Conservation (phyloP, 1,140 invertebrate species). For the Liolophura sinensis region DNA sequence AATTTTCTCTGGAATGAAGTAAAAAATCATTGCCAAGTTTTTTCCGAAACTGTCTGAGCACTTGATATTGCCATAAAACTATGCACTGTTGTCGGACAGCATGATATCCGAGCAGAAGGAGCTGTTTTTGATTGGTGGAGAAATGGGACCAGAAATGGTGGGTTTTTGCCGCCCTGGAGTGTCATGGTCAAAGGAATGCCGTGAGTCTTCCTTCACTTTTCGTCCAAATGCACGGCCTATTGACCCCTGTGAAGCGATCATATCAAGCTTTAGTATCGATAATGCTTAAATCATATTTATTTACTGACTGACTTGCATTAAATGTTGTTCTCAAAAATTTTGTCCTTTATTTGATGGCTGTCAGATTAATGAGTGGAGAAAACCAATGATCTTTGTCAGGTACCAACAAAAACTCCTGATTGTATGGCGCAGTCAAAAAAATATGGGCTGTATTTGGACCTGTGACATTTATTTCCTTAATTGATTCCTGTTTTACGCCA, state of each 20-base stretch:
- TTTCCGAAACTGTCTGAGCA: too few species aligned
- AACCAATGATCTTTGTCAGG: constrained; percentile 6
- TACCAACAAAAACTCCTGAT: background rate
- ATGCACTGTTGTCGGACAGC: too few species aligned
- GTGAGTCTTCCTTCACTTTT: constrained; percentile 64
- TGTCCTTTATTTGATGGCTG: background rate
- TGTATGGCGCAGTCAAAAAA: background rate
- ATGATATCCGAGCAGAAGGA: too few species aligned
- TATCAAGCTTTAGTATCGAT: constrained; percentile 1
- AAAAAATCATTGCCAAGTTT: too few species aligned
- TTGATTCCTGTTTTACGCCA: too few species aligned
- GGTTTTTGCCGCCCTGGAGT: too few species aligned
- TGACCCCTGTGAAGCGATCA: constrained; percentile 68
- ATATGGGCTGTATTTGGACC: background rate
- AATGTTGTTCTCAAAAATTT: background rate
- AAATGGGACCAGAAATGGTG: too few species aligned
- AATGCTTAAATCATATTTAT: constrained; percentile 1
- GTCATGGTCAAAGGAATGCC: too few species aligned
- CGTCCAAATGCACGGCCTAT: constrained; percentile 75
- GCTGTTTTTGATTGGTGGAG: too few species aligned
- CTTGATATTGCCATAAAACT: too few species aligned
- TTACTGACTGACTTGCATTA: background rate
- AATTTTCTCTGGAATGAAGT: too few species aligned
- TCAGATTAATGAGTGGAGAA: constrained; percentile 9
- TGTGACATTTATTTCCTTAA: too few species aligned